phyloP scores from a whole-genome alignment of 1,140 invertebrate species.

The Notospermus geniculatus region DNA sequence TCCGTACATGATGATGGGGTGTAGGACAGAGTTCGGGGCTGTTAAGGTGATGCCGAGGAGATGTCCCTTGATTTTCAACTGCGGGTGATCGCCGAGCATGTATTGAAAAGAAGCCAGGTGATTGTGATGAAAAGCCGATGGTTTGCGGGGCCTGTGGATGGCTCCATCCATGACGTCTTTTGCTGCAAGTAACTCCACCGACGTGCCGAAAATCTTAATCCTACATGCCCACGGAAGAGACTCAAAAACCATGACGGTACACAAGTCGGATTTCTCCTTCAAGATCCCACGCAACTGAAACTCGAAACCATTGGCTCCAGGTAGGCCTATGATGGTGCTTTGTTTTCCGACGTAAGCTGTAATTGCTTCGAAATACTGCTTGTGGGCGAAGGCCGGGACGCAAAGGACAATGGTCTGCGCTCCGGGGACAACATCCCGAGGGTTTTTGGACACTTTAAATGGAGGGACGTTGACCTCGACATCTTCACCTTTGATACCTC shows the following conservation, averaged over 20 bases:
- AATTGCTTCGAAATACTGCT: slow-evolving; percentile 29
- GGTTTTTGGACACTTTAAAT: slow-evolving; percentile 25
- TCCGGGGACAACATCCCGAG: slow-evolving; percentile 18
- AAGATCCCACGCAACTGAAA: slow-evolving; percentile 31
- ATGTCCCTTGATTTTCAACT: slow-evolving; percentile 4
- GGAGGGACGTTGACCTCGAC: slow-evolving; percentile 5
- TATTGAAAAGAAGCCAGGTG: neutral
- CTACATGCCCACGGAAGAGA: slow-evolving; percentile 34
- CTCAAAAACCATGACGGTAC: slow-evolving; percentile 33
- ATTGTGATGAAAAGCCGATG: slow-evolving; percentile 1
- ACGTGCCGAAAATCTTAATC: slow-evolving; percentile 34
- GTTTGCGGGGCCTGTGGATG: slow-evolving; percentile 29
- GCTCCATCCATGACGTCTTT: slow-evolving; percentile 29
- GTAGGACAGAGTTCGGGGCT: slow-evolving; percentile 1
- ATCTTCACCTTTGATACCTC: neutral
- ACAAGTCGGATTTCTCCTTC: slow-evolving; percentile 18
- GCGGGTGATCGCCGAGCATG: slow-evolving; percentile 6
- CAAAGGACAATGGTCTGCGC: slow-evolving; percentile 29
- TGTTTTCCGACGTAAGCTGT: slow-evolving; percentile 23
- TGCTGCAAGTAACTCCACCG: slow-evolving; percentile 27
- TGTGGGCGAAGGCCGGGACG: slow-evolving; percentile 32
- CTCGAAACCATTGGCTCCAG: slow-evolving; percentile 39
- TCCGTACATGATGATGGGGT: slow-evolving; percentile 10
- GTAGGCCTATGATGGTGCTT: slow-evolving; percentile 30
- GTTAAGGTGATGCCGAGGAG: slow-evolving; percentile 7